A percentile compares a stretch with the other conserved stretches of the same genome.
These are phyloP conservation scores for Lepidocyrtoides sp. DNA, from an alignment of 2,888 invertebrate genomes.

Conservation along the genomic window DNA sequence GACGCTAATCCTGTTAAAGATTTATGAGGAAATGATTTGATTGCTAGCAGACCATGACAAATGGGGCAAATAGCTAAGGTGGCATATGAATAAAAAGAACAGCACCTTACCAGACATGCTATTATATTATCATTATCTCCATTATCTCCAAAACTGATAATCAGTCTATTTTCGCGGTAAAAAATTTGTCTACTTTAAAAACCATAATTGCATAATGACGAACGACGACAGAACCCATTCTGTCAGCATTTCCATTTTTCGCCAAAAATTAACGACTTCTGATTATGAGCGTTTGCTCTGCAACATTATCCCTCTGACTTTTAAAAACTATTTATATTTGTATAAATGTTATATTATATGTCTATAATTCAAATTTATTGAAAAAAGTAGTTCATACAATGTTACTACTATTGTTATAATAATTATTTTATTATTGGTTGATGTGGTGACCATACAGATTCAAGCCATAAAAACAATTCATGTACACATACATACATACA, in stretches of 20 bases:
- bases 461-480: neutral
- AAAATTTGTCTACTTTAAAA: neutral
- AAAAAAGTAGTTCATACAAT: neutral
- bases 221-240: conserved; percentile 19
- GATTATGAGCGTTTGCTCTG: conserved; percentile 67
- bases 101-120: neutral
- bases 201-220: neutral
- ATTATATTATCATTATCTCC: conserved; percentile 9
- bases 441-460: conserved; percentile 15
- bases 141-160: conserved; percentile 36
- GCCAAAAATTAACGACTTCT: conserved; percentile 69
- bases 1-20: conserved; percentile 29
- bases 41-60: conserved; percentile 22
- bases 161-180: conserved; percentile 46
- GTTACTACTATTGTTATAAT: neutral
- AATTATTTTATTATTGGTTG: conserved; percentile 24
- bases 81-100: neutral
- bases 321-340: neutral
- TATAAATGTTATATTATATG: neutral
- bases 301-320: neutral
- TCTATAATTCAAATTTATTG: neutral
- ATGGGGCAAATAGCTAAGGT: neutral
- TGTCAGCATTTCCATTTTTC: conserved; percentile 55
- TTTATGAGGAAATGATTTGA: conserved; percentile 45
- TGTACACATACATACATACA: neutral